Base-by-base conservation (phyloP, 2,888 invertebrate genomes). In the Catocala nupta region DNA sequence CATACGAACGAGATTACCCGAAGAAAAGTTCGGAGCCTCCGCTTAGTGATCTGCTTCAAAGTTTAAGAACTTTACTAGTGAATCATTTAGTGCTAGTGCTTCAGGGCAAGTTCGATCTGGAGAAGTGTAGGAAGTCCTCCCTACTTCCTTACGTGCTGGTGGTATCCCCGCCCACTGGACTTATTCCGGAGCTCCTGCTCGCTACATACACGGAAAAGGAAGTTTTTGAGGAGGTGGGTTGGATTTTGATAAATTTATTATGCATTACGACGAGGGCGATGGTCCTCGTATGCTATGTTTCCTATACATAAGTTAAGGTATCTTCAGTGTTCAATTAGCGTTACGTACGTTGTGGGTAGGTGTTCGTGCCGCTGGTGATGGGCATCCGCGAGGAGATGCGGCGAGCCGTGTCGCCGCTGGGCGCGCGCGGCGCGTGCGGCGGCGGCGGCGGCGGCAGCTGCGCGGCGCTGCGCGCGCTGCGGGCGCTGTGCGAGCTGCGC, bases 401-500 rank as follows among this genome's bases (percentile, higher is more conserved):
- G 0, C 96, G 97, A 78, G 96, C 96, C 59, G 93, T 98, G 65
- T 96, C 96, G 68, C 94, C 96, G 48, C 92, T 95, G 49, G 96
- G 96, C 93, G 96, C 96, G 57, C 95, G 95, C 58, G 95, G 96
- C 1, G 96, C 96, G 70, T 25, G 25, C 25, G 95, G 96, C 96
- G 34, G 67, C 93, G 34, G 67, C 93, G 97, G 70, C 95, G 96
- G 59, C 96, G 96, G 67, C 91, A 99, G 59, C 96, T 96, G 2
- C 96, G 96, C 70, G 95, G 96, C 96, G 10, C 94, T 97, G 70
- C 95, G 96, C 49, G 96, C 96, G 55, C 92, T 99, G 62, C 96
- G 96, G 48, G 97, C 98, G 77, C 92, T 99, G 69, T 96, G 97
- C 81, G 97, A 97, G 76, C 96, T 98, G 64, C 96, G 97, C 65